Percentiles rank a stretch among this genome's conserved stretches.
These are phyloP conservation scores for Muscidifurax raptorellus DNA, from an alignment of 1,140 invertebrate species.

Conservation along the genomic window DNA sequence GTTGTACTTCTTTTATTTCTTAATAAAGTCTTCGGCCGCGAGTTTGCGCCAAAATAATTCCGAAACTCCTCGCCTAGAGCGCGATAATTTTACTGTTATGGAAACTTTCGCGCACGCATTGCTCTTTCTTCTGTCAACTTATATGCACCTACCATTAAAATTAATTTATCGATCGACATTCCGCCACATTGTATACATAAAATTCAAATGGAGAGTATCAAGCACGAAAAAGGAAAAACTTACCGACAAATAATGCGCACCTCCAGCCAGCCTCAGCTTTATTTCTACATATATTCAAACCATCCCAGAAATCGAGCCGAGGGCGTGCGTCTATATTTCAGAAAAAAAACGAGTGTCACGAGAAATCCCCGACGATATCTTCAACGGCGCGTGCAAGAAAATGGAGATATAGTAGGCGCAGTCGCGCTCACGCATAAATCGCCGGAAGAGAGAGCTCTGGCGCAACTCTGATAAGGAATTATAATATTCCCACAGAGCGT, in stretches of 20 bases:
- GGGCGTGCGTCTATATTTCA: conserved; percentile 16
- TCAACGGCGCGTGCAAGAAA: conserved; percentile 32
- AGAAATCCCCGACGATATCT: conserved; percentile 40
- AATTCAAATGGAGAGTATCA: too few relatives aligned
- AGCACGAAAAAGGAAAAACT: neutral
- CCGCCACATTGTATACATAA: too few relatives aligned
- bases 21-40: neutral
- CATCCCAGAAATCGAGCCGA: conserved; percentile 26
- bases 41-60: neutral
- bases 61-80: neutral
- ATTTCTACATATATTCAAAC: conserved; percentile 34
- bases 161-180: neutral
- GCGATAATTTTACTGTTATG: neutral
- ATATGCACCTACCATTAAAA: neutral
- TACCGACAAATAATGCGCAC: neutral
- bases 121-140: too few relatives aligned
- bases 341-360: conserved; percentile 19
- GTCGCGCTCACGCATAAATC: conserved; percentile 23
- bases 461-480: conserved; percentile 37
- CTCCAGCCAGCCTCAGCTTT: neutral
- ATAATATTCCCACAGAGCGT: conserved; percentile 16
- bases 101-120: neutral
- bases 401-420: conserved; percentile 35
- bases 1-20: neutral
- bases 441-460: neutral